These are phyloP conservation scores for Spheniscus humboldti DNA, from an alignment of 2,797 vertebrate species.

Conservation along the genomic window DNA sequence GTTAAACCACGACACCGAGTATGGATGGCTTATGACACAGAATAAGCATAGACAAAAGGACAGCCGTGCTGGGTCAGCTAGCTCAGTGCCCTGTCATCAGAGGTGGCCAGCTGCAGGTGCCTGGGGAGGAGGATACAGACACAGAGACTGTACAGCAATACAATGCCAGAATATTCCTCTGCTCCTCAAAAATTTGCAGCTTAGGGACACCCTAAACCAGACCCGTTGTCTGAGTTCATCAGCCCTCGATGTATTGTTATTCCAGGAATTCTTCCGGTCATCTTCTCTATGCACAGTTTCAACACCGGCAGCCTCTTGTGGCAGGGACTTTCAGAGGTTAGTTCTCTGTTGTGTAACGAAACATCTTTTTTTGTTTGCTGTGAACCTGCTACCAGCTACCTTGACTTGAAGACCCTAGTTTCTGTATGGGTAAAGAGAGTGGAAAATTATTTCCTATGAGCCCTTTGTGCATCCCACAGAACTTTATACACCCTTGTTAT, in stretches of 20 bases:
- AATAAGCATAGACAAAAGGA: neutral
- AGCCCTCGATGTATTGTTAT: neutral
- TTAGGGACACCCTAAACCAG: neutral
- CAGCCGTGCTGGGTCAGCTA: neutral
- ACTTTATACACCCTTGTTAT: neutral
- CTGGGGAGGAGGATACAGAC: neutral
- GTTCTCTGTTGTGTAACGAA: neutral
- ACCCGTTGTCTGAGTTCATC: accelerated
- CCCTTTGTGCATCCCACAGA: neutral
- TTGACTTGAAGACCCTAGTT: neutral
- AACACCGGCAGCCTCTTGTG: neutral
- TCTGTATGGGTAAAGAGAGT: neutral
- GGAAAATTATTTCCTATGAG: neutral
- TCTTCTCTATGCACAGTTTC: neutral
- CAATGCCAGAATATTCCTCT: neutral
- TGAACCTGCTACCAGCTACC: neutral
- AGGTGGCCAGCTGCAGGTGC: neutral
- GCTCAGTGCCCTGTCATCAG: neutral
- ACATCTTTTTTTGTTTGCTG: neutral
- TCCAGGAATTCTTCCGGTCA: accelerated
- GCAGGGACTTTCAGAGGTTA: neutral
- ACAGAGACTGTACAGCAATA: neutral
- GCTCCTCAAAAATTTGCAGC: neutral
- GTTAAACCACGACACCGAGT: no score
- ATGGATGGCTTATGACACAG: neutral